These are phyloP conservation scores for Paguma larvata DNA, from an alignment of 2,797 vertebrate species.

Conservation along the genomic window DNA sequence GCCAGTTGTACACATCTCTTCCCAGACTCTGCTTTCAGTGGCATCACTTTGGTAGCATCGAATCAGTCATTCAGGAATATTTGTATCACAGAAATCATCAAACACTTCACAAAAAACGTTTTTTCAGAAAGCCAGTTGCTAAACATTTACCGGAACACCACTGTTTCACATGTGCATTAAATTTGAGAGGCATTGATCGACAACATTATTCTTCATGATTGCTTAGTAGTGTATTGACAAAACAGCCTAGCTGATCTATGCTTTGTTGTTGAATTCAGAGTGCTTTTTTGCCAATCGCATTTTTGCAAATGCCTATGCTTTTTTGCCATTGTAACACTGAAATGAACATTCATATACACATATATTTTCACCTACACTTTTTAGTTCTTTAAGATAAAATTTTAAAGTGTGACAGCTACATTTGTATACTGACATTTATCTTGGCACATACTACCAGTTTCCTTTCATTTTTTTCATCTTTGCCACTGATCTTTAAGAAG, in stretches of 20 bases:
- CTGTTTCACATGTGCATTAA: background rate
- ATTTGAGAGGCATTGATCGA: background rate
- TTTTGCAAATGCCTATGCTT: background rate
- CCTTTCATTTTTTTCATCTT: slow-evolving; percentile 1
- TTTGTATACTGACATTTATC: background rate
- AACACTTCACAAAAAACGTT: background rate
- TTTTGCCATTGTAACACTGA: background rate
- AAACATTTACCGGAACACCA: background rate
- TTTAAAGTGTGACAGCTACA: background rate
- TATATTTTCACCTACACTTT: background rate
- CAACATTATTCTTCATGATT: background rate
- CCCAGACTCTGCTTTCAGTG: background rate
- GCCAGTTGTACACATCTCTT: background rate
- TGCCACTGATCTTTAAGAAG: background rate
- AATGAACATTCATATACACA: background rate
- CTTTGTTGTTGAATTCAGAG: background rate
- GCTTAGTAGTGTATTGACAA: background rate
- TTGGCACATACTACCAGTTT: background rate
- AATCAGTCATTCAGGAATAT: background rate
- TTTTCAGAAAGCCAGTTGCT: background rate
- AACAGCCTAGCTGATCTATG: background rate
- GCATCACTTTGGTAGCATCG: background rate
- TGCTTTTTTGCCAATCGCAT: too few relatives aligned
- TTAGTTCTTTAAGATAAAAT: background rate
- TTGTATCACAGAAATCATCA: background rate